These are phyloP conservation scores for Pseudopipra pipra DNA, from an alignment of 2,113 vertebrate genomes.

Conservation along the genomic window DNA sequence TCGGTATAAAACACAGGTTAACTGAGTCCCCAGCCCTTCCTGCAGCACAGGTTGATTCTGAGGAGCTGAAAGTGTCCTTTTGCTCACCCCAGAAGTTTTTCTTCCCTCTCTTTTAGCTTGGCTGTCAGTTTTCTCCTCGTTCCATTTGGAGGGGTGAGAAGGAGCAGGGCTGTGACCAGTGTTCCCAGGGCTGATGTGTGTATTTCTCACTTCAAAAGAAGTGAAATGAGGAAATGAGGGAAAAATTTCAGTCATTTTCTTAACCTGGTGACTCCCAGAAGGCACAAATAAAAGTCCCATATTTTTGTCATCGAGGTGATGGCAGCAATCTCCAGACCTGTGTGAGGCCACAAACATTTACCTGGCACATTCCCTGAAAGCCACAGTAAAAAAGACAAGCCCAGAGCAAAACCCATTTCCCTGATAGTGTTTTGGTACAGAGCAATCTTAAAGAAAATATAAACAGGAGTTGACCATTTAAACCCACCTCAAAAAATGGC, in stretches of 20 bases:
- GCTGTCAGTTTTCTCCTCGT: not conserved
- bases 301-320: constrained; percentile 69
- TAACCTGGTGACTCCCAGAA: constrained; percentile 15
- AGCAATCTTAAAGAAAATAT: not conserved
- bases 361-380: not conserved
- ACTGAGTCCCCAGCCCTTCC: not conserved
- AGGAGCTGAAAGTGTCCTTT: not conserved
- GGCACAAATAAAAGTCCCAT: constrained; percentile 22
- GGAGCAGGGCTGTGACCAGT: not conserved
- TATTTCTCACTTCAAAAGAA: not conserved
- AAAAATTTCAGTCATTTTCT: constrained; percentile 44
- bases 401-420: constrained; percentile 45
- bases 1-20: not conserved
- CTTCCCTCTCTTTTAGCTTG: not conserved
- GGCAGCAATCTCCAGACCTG: constrained; percentile 47
- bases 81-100: not conserved
- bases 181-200: not conserved
- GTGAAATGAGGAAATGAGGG: not conserved
- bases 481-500: not conserved
- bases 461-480: not conserved
- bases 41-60: not conserved
- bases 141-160: not conserved
- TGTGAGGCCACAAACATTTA: constrained; percentile 54
- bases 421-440: not conserved
- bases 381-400: not conserved